Conservation (phyloP, 2,888 invertebrate genomes). For the Drosophila gaucha region DNA sequence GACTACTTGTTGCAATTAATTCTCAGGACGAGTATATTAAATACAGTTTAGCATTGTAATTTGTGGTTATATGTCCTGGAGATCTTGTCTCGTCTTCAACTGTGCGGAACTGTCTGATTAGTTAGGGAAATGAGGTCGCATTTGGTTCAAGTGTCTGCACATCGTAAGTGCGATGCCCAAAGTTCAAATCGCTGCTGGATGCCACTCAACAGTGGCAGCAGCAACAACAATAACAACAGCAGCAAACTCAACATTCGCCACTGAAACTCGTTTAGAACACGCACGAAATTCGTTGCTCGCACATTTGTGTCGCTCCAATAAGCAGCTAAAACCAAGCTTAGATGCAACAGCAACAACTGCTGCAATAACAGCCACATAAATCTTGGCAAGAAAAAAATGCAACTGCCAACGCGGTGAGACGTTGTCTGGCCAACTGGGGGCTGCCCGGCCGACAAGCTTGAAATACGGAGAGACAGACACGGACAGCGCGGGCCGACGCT, state of each 20-base stretch:
- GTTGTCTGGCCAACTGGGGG: constrained; percentile 64
- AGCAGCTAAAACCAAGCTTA: constrained; percentile 62
- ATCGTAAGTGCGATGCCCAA: constrained; percentile 20
- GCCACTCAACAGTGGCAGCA: constrained; percentile 12
- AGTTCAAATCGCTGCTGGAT: constrained; percentile 64
- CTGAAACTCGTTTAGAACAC: constrained; percentile 56
- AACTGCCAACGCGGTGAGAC: constrained; percentile 68
- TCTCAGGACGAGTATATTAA: no score
- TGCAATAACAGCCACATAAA: constrained; percentile 28
- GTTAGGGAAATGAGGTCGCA: constrained; percentile 27
- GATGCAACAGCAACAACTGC: constrained; percentile 27
- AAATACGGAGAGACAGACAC: constrained; percentile 14
- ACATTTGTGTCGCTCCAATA: constrained; percentile 71
- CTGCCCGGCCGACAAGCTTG: constrained; percentile 23
- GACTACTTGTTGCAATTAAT: neutral
- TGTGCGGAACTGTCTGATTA: constrained; percentile 23
- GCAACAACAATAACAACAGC: neutral
- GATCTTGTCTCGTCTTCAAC: neutral
- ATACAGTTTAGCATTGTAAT: neutral
- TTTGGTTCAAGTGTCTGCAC: constrained; percentile 8
- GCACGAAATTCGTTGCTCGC: constrained; percentile 36
- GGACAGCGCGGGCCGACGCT: constrained; percentile 21
- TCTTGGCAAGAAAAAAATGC: constrained; percentile 50
- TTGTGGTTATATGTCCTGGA: neutral
- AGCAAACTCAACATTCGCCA: constrained; percentile 3